phyloP scores from a whole-genome alignment of 2,797 vertebrate genomes.

The Hephaestus fuliginosus region DNA sequence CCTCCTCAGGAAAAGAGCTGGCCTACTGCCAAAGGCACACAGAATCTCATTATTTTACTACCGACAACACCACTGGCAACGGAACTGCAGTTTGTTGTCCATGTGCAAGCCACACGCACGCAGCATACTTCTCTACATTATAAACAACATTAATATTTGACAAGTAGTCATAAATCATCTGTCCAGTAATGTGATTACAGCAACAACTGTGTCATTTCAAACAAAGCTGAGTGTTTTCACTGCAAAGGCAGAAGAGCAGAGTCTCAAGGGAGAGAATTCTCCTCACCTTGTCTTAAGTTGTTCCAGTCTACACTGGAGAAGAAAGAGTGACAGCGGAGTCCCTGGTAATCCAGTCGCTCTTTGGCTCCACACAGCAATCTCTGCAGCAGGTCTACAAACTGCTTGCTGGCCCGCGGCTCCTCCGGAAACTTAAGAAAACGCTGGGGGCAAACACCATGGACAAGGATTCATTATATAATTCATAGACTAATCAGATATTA shows the following conservation, averaged over 20 bases:
- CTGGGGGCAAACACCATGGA: constrained; percentile 77
- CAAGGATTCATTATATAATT: constrained; percentile 20
- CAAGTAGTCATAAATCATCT: constrained; percentile 31
- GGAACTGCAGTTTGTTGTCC: constrained; percentile 38
- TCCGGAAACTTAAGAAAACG: constrained; percentile 93
- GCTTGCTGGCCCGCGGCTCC: constrained; percentile 88
- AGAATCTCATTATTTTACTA: constrained; percentile 78
- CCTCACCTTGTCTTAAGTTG: constrained; percentile 91
- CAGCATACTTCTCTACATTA: constrained; percentile 1
- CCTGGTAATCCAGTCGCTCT: constrained; percentile 92
- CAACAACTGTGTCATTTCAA: constrained; percentile 24
- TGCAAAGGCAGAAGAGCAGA: constrained; percentile 28
- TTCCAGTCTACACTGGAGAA: constrained; percentile 93
- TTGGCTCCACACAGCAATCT: constrained; percentile 91
- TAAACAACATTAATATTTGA: constrained; percentile 43
- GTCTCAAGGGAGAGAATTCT: constrained; percentile 28
- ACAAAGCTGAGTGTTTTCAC: constrained; percentile 31
- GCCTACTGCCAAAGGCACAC: constrained; percentile 65
- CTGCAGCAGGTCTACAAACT: constrained; percentile 92
- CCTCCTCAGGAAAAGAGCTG: constrained; percentile 86
- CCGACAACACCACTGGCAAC: constrained; percentile 46
- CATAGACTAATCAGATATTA: constrained; percentile 20
- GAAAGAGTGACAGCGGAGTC: constrained; percentile 94
- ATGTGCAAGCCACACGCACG: constrained; percentile 21
- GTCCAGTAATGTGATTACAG: constrained; percentile 18